Evolutionary conservation across 2,113 vertebrate genomes (phyloP).

Genomic region (Synodontis membranacea): DNA sequence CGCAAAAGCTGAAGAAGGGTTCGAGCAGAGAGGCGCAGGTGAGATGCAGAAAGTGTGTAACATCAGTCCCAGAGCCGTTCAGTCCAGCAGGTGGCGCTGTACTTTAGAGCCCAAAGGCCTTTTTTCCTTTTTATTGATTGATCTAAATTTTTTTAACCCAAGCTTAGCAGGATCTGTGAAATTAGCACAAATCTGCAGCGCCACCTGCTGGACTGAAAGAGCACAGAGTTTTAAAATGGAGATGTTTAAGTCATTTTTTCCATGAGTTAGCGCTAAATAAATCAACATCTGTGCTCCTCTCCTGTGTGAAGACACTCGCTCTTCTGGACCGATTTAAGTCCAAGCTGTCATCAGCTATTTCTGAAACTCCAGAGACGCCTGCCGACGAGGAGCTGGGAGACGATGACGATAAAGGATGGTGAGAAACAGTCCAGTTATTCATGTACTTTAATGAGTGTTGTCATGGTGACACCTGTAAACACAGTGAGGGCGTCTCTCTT

Average conservation of each 20-base stretch:
- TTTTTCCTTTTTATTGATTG: neutral
- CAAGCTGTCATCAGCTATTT: conserved; percentile 89
- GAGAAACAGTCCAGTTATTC: conserved; percentile 57
- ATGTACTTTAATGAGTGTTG: neutral
- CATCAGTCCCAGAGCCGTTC: neutral
- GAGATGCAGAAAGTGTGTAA: neutral
- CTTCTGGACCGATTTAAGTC: conserved; percentile 88
- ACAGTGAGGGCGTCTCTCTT: neutral
- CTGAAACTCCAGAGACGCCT: conserved; percentile 81
- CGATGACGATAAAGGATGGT: conserved; percentile 94
- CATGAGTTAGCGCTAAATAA: neutral
- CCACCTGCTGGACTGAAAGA: neutral
- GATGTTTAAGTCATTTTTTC: neutral
- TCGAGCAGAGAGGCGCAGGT: conserved; percentile 82
- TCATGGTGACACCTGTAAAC: neutral
- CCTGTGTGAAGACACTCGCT: conserved; percentile 82
- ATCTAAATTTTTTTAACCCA: neutral
- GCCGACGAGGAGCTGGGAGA: conserved; percentile 78
- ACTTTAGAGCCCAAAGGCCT: neutral
- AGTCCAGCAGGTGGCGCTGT: conserved; percentile 2
- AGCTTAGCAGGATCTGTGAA: neutral
- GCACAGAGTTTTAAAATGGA: neutral
- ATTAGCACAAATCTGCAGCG: no score
- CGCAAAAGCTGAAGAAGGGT: conserved; percentile 80
- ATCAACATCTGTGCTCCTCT: neutral